These are phyloP conservation scores for Rhabdomys dilectus DNA, from an alignment of 2,113 vertebrate genomes.

Conservation along the genomic window DNA sequence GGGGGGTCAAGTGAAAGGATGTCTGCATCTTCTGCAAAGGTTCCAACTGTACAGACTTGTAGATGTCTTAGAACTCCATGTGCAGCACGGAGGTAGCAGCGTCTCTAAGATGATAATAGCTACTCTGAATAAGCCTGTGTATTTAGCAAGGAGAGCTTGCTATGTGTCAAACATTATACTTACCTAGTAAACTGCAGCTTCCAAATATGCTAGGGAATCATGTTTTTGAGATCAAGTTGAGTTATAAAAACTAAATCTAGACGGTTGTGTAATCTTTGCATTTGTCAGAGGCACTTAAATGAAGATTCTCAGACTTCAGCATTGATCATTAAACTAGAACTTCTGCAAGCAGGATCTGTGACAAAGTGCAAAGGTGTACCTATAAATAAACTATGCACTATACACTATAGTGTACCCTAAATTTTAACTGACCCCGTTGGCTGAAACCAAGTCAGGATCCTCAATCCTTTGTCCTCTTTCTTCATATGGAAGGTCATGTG, in stretches of 20 bases:
- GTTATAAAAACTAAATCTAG: neutral
- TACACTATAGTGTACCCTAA: neutral
- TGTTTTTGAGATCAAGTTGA: neutral
- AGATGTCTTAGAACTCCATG: neutral
- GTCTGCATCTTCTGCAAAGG: conserved; percentile 36
- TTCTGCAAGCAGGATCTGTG: neutral
- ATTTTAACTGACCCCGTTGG: neutral
- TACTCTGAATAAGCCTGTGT: neutral
- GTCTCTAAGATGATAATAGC: conserved; percentile 21
- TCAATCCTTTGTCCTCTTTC: neutral
- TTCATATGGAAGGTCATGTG: neutral
- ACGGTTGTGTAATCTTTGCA: neutral
- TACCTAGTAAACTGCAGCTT: neutral
- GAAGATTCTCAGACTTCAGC: neutral
- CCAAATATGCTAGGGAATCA: neutral
- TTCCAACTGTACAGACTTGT: conserved; percentile 35
- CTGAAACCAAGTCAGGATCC: conserved; percentile 14
- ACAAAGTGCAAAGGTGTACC: neutral
- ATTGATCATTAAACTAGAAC: neutral
- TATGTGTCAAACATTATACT: neutral
- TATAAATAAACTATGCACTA: neutral
- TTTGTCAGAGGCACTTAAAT: neutral
- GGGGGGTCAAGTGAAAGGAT: conserved; percentile 1
- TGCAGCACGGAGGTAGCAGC: conserved; percentile 16
- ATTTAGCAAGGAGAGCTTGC: neutral